Evolutionary conservation across 2,888 invertebrate genomes (phyloP).

Genomic region (Caenorhabditis panamensis): DNA sequence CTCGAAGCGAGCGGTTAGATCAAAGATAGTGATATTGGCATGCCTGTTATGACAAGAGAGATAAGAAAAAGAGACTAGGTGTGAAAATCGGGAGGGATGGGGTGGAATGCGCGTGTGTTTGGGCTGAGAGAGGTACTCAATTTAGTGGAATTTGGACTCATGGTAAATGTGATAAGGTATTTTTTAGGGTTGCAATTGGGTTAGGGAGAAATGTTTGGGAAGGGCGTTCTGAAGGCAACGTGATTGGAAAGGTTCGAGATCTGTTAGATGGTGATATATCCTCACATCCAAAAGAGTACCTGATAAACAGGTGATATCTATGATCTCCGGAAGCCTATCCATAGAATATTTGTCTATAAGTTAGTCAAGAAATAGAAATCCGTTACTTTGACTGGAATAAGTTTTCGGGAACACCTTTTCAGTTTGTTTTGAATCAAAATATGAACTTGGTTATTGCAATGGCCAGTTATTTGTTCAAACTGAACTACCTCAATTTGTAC

Average conservation of each 20-base stretch:
- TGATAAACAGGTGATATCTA: too few species aligned
- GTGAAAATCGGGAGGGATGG: conserved; percentile 33
- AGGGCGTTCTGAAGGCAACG: neutral
- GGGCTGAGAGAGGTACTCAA: conserved; percentile 4
- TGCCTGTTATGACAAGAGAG: conserved; percentile 43
- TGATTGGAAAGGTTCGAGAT: neutral
- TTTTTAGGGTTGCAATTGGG: neutral
- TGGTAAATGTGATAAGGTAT: neutral
- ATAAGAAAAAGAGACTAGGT: conserved; percentile 31
- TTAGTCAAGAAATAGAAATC: too few species aligned
- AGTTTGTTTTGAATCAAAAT: too few species aligned
- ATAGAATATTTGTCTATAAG: too few species aligned
- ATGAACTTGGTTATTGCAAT: too few species aligned
- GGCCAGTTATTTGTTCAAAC: too few species aligned
- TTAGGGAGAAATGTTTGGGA: neutral
- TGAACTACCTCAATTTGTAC: too few species aligned
- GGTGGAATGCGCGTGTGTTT: conserved; percentile 34
- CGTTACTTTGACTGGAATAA: too few species aligned
- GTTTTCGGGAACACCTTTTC: too few species aligned
- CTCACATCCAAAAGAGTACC: too few species aligned
- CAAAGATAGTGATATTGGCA: conserved; percentile 57
- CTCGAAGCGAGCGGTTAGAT: conserved; percentile 49
- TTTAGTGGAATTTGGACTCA: conserved; percentile 39
- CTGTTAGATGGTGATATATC: too few species aligned
- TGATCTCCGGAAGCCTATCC: too few species aligned